Conservation (phyloP, 2,888 invertebrate species). For the Liodrosophila aerea region DNA sequence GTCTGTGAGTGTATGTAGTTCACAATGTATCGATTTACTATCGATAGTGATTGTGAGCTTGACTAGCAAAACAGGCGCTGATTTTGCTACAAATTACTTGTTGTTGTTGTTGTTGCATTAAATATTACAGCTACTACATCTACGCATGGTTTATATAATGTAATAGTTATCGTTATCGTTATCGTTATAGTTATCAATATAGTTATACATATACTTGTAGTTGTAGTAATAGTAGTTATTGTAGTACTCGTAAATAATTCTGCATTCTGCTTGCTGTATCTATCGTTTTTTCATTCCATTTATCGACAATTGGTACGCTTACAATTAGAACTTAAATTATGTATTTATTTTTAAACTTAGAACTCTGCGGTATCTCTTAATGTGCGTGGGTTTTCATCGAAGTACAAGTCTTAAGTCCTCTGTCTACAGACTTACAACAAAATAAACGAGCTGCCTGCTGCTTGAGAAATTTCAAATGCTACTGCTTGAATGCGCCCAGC, state of each 20-base stretch:
- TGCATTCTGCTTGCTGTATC: slow-evolving; percentile 10
- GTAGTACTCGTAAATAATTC: slow-evolving; percentile 63
- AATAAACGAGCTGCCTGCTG: no score
- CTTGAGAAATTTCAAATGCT: not conserved
- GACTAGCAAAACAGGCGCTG: slow-evolving; percentile 69
- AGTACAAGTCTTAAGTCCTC: slow-evolving; percentile 28
- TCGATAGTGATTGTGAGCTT: slow-evolving; percentile 19
- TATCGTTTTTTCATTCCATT: slow-evolving; percentile 9
- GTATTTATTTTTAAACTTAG: slow-evolving; percentile 45
- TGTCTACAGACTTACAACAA: slow-evolving; percentile 32
- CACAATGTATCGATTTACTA: slow-evolving; percentile 1
- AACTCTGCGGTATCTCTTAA: slow-evolving; percentile 43
- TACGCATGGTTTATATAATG: slow-evolving; percentile 30
- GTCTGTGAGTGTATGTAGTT: slow-evolving; percentile 14
- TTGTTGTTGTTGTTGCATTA: slow-evolving; percentile 50
- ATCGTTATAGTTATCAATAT: slow-evolving; percentile 33
- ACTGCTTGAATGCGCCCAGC: not conserved
- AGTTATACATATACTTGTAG: slow-evolving; percentile 29
- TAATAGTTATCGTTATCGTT: slow-evolving; percentile 19
- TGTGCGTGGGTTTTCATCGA: slow-evolving; percentile 41
- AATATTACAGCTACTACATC: slow-evolving; percentile 60
- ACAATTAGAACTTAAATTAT: slow-evolving; percentile 46
- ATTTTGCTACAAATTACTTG: slow-evolving; percentile 56
- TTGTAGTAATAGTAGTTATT: slow-evolving; percentile 59
- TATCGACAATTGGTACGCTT: slow-evolving; percentile 72